Conservation (phyloP, 92 coral and sea anemone species). For the Palythoa grandis region DNA sequence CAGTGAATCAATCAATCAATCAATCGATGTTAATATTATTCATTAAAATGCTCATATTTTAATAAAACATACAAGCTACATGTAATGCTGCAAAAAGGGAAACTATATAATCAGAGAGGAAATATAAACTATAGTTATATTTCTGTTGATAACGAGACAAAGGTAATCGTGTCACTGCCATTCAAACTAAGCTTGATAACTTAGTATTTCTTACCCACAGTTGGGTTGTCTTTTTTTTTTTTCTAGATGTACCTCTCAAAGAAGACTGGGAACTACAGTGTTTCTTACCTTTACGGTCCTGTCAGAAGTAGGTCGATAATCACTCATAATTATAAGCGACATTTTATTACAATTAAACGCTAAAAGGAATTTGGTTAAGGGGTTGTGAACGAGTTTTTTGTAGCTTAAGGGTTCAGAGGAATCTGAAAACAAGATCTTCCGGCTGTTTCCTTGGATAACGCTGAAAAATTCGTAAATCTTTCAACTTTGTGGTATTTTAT, state of each 20-base stretch:
- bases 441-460: too few relatives aligned
- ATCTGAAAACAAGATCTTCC: too few relatives aligned
- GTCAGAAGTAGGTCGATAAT: slow-evolving; percentile 73
- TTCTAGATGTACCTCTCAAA: slow-evolving; percentile 75
- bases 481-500: too few relatives aligned
- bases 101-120: too few relatives aligned
- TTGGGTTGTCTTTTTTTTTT: not conserved
- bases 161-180: too few relatives aligned
- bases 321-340: not conserved
- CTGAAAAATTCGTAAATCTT: too few relatives aligned
- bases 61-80: not conserved
- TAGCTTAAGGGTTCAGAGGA: too few relatives aligned
- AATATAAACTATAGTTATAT: too few relatives aligned
- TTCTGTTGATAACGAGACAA: not conserved
- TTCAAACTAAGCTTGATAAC: too few relatives aligned
- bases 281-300: slow-evolving; percentile 82
- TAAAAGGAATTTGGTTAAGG: too few relatives aligned
- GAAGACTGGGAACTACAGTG: slow-evolving; percentile 98
- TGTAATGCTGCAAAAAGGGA: not conserved
- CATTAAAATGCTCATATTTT: not conserved
- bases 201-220: not conserved
- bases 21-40: not conserved
- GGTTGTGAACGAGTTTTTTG: too few relatives aligned
- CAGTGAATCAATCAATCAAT: too few relatives aligned
- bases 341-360: not conserved